Evolutionary conservation across 2,797 vertebrate species (phyloP).

Genomic region (Pagetopsis macropterus): DNA sequence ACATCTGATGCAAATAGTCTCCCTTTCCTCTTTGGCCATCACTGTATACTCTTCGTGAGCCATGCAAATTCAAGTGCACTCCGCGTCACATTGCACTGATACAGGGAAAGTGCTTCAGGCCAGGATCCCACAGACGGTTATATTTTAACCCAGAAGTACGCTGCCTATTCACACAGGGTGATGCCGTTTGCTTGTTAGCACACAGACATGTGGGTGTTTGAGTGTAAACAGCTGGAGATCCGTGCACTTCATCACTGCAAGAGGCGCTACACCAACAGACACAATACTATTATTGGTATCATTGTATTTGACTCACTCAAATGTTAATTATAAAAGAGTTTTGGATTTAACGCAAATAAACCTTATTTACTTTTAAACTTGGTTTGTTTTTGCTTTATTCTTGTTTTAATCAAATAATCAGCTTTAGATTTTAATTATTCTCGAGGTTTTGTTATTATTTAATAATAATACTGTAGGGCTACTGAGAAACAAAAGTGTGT

Average conservation of each 20-base stretch:
- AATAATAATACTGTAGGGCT: too few species aligned
- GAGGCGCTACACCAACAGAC: background rate
- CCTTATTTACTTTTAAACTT: background rate
- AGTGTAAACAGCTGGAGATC: slow-evolving; percentile 3
- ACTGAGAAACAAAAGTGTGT: too few species aligned
- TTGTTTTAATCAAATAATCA: too few species aligned
- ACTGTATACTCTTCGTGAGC: slow-evolving; percentile 55
- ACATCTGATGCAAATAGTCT: slow-evolving; percentile 79
- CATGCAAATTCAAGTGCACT: slow-evolving; percentile 79
- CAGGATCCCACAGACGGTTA: slow-evolving; percentile 46
- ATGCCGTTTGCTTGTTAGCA: slow-evolving; percentile 38
- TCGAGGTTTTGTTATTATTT: too few species aligned
- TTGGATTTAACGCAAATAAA: background rate
- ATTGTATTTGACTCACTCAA: background rate
- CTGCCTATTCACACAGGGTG: slow-evolving; percentile 31
- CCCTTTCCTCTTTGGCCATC: slow-evolving; percentile 63
- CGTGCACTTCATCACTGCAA: slow-evolving; percentile 1
- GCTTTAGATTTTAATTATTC: too few species aligned
- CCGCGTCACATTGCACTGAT: slow-evolving; percentile 47
- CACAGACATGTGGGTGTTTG: slow-evolving; percentile 22
- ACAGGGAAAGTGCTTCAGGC: slow-evolving; percentile 52
- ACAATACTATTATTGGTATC: background rate
- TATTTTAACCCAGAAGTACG: slow-evolving; percentile 47
- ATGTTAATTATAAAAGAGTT: background rate
- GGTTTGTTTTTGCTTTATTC: too few species aligned